Evolutionary conservation across 2,888 invertebrate species (phyloP).

Genomic region (Brachylomia viminalis): DNA sequence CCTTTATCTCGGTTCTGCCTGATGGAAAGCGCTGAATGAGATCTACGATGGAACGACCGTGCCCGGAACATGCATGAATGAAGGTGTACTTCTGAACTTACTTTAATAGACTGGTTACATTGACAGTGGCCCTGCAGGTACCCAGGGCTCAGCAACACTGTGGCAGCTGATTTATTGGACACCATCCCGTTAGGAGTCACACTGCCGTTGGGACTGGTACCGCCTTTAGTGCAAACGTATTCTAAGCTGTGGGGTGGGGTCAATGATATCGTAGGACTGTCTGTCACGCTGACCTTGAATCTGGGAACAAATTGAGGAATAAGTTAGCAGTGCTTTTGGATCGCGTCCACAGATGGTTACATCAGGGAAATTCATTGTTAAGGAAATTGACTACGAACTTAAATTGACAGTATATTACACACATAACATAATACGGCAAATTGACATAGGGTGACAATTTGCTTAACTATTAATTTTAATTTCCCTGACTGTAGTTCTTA

Average conservation of each 20-base stretch:
- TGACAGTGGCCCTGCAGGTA: slow-evolving; percentile 87
- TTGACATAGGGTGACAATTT: not conserved
- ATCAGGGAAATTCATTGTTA: not conserved
- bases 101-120: slow-evolving; percentile 88
- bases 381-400: not conserved
- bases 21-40: no score
- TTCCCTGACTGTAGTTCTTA: no score
- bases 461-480: not conserved
- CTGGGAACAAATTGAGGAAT: slow-evolving; percentile 68
- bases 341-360: not conserved
- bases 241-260: slow-evolving; percentile 87
- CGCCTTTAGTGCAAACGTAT: slow-evolving; percentile 84
- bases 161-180: slow-evolving; percentile 82
- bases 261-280: slow-evolving; percentile 87
- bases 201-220: slow-evolving; percentile 85
- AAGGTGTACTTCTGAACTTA: slow-evolving; percentile 60
- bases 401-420: not conserved
- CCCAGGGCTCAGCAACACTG: slow-evolving; percentile 86
- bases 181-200: slow-evolving; percentile 87
- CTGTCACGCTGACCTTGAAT: slow-evolving; percentile 84
- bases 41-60: no score
- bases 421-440: not conserved
- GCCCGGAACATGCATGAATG: no score
- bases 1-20: no score
- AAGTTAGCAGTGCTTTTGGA: not conserved